Evolutionary conservation across 2,888 invertebrate species (phyloP), one percentile per base, ranked within the genome.

Genomic region (Brachyptera putata): DNA sequence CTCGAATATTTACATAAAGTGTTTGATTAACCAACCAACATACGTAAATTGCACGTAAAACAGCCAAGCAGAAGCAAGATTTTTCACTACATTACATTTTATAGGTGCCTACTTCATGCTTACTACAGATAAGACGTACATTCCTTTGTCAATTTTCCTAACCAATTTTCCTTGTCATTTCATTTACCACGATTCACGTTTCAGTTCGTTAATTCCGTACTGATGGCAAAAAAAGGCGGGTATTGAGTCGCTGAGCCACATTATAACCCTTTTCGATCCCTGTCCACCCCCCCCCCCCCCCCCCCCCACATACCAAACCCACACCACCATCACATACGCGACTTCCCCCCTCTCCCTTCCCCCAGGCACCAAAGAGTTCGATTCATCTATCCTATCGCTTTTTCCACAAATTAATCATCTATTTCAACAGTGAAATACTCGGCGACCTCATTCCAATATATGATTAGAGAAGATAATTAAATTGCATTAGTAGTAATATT

Each of bases 191-290:
- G 53, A 53, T 36, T 34, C 53, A 7, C 36, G 30, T 56, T 56
- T 48, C 58, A 59, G 62, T 62, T 62, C 62, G 62, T 62, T 62
- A 62, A 41, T 25, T 57, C 56, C 37, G 56, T 56, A 56, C 39
- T 62, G 48, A n/a, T 41, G 56, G 53, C 24, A 53, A 53, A 53
- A 53, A 53, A 36, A 53, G n/a, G n/a, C n/a, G 43, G 18, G 18
- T 18, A 36, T 18, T 53, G 34, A 36, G 24, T 37, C 43, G 43
- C 53, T 26, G 30, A 16, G 21, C 41, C 41, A 16, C 16, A 41
- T 41, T 41, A 41, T n/a, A 13, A 4, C 46, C 24, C 18, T 21
- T n/a, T 21, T 21, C 16, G 3, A 22, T 21, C 22, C 24, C n/a
- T 22, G 21, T 2, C 36, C 53, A 2, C 36, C 50, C 18, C 53